Evolutionary conservation across 2,797 vertebrate genomes (phyloP).

Genomic region (Hoplostethus atlanticus): DNA sequence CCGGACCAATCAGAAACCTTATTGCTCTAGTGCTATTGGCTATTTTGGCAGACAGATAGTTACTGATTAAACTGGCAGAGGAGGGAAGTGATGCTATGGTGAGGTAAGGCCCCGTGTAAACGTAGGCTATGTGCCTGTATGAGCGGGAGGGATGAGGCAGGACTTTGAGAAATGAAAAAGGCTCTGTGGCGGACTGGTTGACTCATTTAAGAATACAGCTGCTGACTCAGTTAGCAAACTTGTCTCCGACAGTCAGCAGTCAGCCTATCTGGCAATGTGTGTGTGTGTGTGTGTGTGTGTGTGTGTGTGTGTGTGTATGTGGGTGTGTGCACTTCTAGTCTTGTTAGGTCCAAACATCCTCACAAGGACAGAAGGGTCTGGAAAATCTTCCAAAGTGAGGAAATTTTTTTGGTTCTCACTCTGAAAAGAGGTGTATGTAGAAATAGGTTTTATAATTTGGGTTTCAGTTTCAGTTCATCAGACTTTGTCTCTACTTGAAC

Average conservation of each 20-base stretch:
- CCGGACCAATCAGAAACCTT: background rate
- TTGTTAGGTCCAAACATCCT: conserved; percentile 14
- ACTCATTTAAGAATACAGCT: conserved; percentile 75
- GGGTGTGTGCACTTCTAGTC: conserved; percentile 14
- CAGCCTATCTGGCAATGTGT: conserved; percentile 37
- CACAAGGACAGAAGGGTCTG: background rate
- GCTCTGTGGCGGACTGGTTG: conserved; percentile 65
- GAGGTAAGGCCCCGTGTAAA: conserved; percentile 51
- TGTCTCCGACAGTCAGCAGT: conserved; percentile 50
- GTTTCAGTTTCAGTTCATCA: background rate
- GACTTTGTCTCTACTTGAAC: background rate
- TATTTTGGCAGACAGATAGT: conserved; percentile 20
- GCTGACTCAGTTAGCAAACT: conserved; percentile 78
- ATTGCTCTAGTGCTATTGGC: conserved; percentile 18
- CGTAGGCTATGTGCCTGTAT: conserved; percentile 49
- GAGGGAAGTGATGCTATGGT: conserved; percentile 70
- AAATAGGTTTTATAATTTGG: background rate
- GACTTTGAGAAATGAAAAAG: conserved; percentile 68
- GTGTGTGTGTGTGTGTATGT: background rate
- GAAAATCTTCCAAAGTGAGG: background rate
- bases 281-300: conserved; percentile 15
- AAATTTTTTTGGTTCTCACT: too few species aligned
- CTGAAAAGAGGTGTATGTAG: background rate
- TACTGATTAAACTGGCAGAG: conserved; percentile 23
- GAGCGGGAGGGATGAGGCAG: conserved; percentile 61